Percentiles rank a stretch among this genome's conserved stretches.
These are phyloP conservation scores for Polypedilum pembai DNA, from an alignment of 1,140 invertebrate species.

Conservation along the genomic window DNA sequence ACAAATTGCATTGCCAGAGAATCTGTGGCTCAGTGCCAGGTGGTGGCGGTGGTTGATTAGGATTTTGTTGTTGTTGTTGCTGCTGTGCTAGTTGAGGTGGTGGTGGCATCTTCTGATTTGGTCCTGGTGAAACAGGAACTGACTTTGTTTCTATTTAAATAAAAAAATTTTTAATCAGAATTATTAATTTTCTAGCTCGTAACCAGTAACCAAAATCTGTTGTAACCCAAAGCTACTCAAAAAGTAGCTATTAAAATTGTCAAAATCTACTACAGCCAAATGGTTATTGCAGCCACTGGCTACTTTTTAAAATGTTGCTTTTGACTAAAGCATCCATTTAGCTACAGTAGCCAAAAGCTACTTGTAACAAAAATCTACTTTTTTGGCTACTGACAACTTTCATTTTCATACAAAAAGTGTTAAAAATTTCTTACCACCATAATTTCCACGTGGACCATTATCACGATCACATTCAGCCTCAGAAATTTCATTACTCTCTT, in stretches of 20 bases:
- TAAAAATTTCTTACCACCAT: slow-evolving; percentile 54
- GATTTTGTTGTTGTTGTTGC: slow-evolving; percentile 57
- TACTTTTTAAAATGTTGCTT: no score
- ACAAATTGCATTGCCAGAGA: slow-evolving; percentile 94
- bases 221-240: no score
- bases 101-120: slow-evolving; percentile 23
- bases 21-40: slow-evolving; percentile 84
- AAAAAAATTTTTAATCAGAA: background rate
- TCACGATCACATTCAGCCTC: slow-evolving; percentile 86
- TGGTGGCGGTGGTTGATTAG: slow-evolving; percentile 50
- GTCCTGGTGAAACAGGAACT: slow-evolving; percentile 40
- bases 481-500: slow-evolving; percentile 87
- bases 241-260: no score
- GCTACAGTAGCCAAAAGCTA: no score
- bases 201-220: no score
- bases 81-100: slow-evolving; percentile 48
- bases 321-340: no score
- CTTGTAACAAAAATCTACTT: no score
- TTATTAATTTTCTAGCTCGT: no score
- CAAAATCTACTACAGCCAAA: no score
- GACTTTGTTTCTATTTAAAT: slow-evolving; percentile 74
- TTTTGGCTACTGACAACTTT: no score
- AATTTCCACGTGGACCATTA: slow-evolving; percentile 61
- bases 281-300: no score
- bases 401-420: no score